Base-by-base conservation (phyloP, 1,140 invertebrate genomes). In the Macrosteles quadrilineatus region DNA sequence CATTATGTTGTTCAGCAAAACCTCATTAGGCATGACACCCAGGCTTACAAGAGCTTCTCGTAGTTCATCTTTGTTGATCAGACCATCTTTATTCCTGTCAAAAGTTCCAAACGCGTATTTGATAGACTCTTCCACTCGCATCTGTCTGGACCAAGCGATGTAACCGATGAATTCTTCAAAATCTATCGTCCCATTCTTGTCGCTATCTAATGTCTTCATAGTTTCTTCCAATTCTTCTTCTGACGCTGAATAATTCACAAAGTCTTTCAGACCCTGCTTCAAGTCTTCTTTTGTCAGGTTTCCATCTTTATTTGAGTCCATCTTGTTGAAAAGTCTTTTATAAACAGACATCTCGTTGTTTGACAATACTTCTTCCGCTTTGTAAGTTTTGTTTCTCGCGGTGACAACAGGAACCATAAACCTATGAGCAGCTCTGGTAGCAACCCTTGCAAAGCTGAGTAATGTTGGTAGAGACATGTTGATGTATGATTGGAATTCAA, bases 111-210 rank as follows among this genome's bases (percentile, higher is more conserved):
- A 66, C 14, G 40, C 63, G 23, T 43, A 43, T 45, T 45, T 66
- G 9, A 66, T 66, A 21, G 63, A 29, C 21, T 43, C 40, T 43
- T 66, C 63, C 14, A 30, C 19, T 11, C 63, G 14, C 63, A 66
- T 43, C 32, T 66, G 32, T 45, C 40, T 66, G 2, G 63, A 40
- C 23, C 23, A 66, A 2, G 63, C 63, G 11, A 66, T 66, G 36
- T 66, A 66, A 19, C 23, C 40, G 12, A 66, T 27, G 63, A 66
- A 66, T 17, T 66, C 63, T n/a, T 40, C 31, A 23, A 66, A 66
- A 3, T 31, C 63, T 1, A 66, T 21, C 1, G 63, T 32, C 2
- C 63, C 63, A 17, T 45, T 31, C 27, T 66, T 66, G 36, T 66
- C 25, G 4, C 17, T 43, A 21, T 66, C 63, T 36, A 66, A 45